Percentiles rank a stretch among this genome's conserved stretches.
Conservation (phyloP, 2,888 invertebrate genomes). For the Conops quadrifasciatus region DNA sequence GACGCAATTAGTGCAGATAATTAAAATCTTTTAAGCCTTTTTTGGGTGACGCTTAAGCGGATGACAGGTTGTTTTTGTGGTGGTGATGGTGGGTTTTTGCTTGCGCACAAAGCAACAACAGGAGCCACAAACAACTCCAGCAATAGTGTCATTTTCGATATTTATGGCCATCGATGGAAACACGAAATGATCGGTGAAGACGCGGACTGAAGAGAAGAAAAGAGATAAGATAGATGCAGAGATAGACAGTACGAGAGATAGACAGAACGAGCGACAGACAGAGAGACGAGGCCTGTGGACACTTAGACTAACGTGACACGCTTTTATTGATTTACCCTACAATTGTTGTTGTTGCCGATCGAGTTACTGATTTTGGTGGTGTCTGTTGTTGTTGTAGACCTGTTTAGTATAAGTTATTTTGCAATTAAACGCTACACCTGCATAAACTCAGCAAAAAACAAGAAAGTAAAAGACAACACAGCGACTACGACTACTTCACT, state of each 20-base stretch:
- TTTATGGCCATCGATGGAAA: too few relatives aligned
- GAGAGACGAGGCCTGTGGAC: too few relatives aligned
- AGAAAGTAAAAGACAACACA: background rate
- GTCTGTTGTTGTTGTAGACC: background rate
- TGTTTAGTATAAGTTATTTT: background rate
- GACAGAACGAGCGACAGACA: too few relatives aligned
- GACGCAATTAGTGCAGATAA: constrained; percentile 25
- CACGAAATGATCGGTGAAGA: too few relatives aligned
- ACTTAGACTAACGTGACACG: background rate
- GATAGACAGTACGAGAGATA: too few relatives aligned
- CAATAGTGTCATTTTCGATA: background rate
- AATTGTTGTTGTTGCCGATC: background rate
- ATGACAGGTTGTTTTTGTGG: too few relatives aligned
- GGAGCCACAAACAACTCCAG: background rate
- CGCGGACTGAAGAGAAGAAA: background rate
- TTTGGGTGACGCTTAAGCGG: constrained; percentile 7
- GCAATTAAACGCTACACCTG: constrained; percentile 28
- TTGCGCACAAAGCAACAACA: background rate
- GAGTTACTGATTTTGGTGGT: background rate
- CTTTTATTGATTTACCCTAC: background rate
- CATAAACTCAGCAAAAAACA: constrained; percentile 8
- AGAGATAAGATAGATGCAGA: too few relatives aligned
- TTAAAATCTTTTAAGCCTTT: constrained; percentile 19
- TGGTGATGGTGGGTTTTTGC: background rate
- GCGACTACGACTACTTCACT: too few relatives aligned